Conservation (phyloP, 2,113 vertebrate species). For the Herpetotheres cachinnans region DNA sequence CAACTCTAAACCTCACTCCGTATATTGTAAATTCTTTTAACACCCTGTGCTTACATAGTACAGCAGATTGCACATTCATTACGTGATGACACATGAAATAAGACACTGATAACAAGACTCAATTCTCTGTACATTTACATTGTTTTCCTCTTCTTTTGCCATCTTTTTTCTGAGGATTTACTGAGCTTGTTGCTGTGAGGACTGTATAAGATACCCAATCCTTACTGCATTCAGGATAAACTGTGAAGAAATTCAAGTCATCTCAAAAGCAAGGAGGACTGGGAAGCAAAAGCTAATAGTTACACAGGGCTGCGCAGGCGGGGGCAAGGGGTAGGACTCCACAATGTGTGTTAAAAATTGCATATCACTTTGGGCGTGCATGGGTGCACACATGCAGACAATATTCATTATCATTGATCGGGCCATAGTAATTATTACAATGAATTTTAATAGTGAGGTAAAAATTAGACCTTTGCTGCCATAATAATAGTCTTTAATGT, state of each 20-base stretch:
- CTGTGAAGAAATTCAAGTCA: neutral
- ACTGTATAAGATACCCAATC: neutral
- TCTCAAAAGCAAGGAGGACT: neutral
- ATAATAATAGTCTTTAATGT: constrained; percentile 26
- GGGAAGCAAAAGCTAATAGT: neutral
- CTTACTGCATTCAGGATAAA: neutral
- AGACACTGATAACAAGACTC: neutral
- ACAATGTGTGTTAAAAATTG: constrained; percentile 2
- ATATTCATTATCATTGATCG: constrained; percentile 55
- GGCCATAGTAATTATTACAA: constrained; percentile 42
- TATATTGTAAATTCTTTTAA: constrained; percentile 21
- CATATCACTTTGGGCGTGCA: neutral
- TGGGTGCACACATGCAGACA: neutral
- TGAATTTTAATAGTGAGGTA: constrained; percentile 51
- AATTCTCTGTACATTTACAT: neutral
- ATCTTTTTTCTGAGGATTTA: neutral
- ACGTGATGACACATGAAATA: neutral
- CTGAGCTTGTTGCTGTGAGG: neutral
- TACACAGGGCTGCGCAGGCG: neutral
- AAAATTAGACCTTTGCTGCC: constrained; percentile 9
- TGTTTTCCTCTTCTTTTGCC: neutral
- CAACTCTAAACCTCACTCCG: neutral
- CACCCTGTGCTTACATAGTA: neutral
- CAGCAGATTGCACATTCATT: constrained; percentile 11
- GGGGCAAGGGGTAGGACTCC: neutral